Evolutionary conservation across 2,888 invertebrate species (phyloP), one percentile per base, ranked within the genome.

Genomic region (Drosophila percnosoma): DNA sequence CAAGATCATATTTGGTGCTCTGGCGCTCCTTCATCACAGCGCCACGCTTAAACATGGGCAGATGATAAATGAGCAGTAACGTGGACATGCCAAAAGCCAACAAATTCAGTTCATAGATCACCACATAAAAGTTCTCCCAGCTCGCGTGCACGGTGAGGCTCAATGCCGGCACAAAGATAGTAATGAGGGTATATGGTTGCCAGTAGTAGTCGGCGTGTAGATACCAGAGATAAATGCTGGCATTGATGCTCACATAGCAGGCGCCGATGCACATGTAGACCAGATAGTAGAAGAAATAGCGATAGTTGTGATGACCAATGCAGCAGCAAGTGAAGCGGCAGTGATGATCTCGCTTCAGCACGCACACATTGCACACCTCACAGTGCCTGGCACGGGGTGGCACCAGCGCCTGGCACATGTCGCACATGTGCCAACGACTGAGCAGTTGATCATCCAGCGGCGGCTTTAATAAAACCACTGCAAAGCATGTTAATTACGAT

Each of bases 381-480:
- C 99, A 99, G 91, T 99, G 99, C 95, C 97, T 98, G 2, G 98
- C 96, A 40, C 99, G 95, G 0, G 98, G 97, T 2, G 97, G 97
- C 10, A 95, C 94, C 27, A 95, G 72, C 48, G 95, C 94, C 91
- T 97, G 96, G 42, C 99, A 99, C 0, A 94, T 93, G 1, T 95
- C 91, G 93, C 99, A 99, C 80, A 96, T 94, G 73, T 95, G 95
- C 97, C 98, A 98, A 18, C 76, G 68, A 8, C 83, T 82, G 1
- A 87, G 79, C 29, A 77, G 49, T 2, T 76, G 78, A 0, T 78
- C 61, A 6, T 95, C 95, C 33, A 93, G 90, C 1, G 92, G 92
- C 0, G 94, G 91, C 48, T 78, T 84, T 1, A 93, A 71, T 4
- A 92, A 73, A 55, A 85, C 76, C 74, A 75, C 93, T 93, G 58